Evolutionary conservation across 2,113 vertebrate genomes (phyloP), one percentile per base, ranked within the genome.

Genomic region (Hymenochirus boettgeri): DNA sequence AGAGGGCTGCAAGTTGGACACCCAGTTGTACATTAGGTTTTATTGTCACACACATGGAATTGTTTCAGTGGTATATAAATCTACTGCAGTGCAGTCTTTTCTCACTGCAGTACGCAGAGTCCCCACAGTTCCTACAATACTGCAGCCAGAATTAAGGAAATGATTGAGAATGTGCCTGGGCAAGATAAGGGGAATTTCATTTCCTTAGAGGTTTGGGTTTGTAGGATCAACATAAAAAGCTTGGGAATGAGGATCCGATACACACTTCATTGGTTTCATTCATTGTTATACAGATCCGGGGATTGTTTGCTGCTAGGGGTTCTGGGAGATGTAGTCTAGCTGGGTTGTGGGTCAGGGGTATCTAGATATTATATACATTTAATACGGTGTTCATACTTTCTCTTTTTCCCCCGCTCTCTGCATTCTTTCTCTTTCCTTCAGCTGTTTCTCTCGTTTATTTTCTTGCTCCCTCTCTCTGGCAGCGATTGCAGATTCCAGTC

Each of bases 401-500:
- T 80, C 74, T 78, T 91, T 94, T 67, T 92, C 86, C 60, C 80
- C 82, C 26, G 85, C 77, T 83, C 91, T 91, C 7, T 74, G 71
- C 11, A 80, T 47, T 1, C 54, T 61, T 64, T 94, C 88, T 65
- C 79, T 91, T 27, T 91, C 82, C 52, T 76, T 88, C 77, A 82
- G 82, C 3, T 81, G 81, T 75, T 76, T 93, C 61, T 86, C 70
- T 65, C 79, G 79, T 42, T 87, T 85, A 29, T 88, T 76, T 70
- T 91, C 78, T 71, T 87, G 83, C 70, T 90, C 85, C 64, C 78
- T 88, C 71, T 81, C 88, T 77, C 89, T 80, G 46, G 82, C 78
- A 76, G 86, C 85, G 55, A 92, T 77, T 58, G 86, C 84, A 71
- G 88, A 90, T 80, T 98, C 92, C 25, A 94, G 77, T 70, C 71